Evolutionary conservation across 1,140 invertebrate genomes (phyloP).

Genomic region (Sarcophaga peregrina): DNA sequence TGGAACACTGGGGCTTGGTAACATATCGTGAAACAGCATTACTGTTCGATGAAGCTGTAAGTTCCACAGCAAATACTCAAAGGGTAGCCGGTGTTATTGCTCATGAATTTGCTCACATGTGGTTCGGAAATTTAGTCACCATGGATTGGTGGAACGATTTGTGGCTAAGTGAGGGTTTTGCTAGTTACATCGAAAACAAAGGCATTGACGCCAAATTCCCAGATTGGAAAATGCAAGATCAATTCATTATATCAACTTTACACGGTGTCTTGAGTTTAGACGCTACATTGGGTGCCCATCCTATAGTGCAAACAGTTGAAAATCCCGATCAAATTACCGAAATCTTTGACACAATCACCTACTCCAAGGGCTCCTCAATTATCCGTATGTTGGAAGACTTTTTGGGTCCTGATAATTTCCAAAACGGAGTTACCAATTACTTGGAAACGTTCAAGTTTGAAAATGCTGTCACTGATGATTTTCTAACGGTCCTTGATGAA

Average conservation of each 20-base stretch:
- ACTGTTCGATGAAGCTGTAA: slow-evolving; percentile 76
- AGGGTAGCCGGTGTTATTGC: slow-evolving; percentile 84
- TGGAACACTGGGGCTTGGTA: slow-evolving; percentile 94
- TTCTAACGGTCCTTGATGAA: slow-evolving; percentile 76
- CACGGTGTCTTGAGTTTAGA: slow-evolving; percentile 82
- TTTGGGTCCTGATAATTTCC: slow-evolving; percentile 81
- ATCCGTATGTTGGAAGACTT: slow-evolving; percentile 92
- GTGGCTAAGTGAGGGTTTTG: slow-evolving; percentile 95
- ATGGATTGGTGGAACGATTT: slow-evolving; percentile 94
- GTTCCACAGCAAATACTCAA: slow-evolving; percentile 80
- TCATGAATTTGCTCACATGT: slow-evolving; percentile 94
- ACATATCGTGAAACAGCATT: slow-evolving; percentile 87
- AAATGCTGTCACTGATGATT: slow-evolving; percentile 84
- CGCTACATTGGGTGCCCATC: slow-evolving; percentile 85
- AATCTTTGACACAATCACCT: slow-evolving; percentile 93
- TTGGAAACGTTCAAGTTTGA: slow-evolving; percentile 77
- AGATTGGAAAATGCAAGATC: slow-evolving; percentile 83
- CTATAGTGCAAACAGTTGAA: slow-evolving; percentile 84
- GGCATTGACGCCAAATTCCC: slow-evolving; percentile 78
- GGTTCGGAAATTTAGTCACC: slow-evolving; percentile 92
- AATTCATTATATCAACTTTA: slow-evolving; percentile 80
- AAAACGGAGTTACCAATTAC: slow-evolving; percentile 78
- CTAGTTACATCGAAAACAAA: slow-evolving; percentile 86
- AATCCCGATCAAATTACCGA: slow-evolving; percentile 92
- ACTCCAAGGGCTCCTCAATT: slow-evolving; percentile 91